A percentile compares a stretch with the other conserved stretches of the same genome.
Conservation (phyloP, 2,888 invertebrate genomes). For the Andricus quercusramuli region DNA sequence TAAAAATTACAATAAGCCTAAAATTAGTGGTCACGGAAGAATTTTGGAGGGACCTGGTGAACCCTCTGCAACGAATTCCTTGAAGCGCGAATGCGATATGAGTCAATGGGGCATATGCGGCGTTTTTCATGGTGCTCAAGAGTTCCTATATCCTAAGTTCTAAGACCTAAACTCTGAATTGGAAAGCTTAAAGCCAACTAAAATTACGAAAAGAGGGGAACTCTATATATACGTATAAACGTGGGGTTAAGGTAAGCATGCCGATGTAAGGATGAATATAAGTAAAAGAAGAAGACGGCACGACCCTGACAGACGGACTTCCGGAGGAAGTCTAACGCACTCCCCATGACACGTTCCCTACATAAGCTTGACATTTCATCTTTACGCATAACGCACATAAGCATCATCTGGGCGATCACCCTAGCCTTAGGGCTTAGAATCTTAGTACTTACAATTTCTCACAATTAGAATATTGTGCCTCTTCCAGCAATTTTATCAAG, state of each 20-base stretch:
- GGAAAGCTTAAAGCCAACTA: neutral
- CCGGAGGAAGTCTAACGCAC: conserved; percentile 34
- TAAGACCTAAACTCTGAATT: neutral
- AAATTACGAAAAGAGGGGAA: conserved; percentile 2
- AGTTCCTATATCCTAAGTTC: neutral
- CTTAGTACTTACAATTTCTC: too few species aligned
- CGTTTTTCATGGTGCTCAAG: neutral
- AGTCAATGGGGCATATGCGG: neutral
- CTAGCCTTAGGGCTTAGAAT: neutral
- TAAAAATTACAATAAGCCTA: neutral
- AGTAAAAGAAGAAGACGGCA: conserved; percentile 14
- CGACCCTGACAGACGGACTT: conserved; percentile 31
- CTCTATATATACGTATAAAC: neutral
- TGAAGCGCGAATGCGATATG: neutral
- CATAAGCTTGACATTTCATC: conserved; percentile 36
- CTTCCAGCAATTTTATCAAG: too few species aligned
- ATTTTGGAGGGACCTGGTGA: neutral
- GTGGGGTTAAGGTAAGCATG: neutral
- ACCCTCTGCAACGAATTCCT: neutral
- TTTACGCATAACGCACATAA: conserved; percentile 1
- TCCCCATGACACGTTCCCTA: conserved; percentile 26
- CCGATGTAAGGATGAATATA: neutral
- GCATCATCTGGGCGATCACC: neutral
- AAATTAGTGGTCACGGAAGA: neutral
- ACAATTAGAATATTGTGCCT: too few species aligned